Percentiles rank a stretch among this genome's conserved stretches.
Evolutionary conservation across 2,888 invertebrate species (phyloP).

Genomic region (Eupithecia insigniata): DNA sequence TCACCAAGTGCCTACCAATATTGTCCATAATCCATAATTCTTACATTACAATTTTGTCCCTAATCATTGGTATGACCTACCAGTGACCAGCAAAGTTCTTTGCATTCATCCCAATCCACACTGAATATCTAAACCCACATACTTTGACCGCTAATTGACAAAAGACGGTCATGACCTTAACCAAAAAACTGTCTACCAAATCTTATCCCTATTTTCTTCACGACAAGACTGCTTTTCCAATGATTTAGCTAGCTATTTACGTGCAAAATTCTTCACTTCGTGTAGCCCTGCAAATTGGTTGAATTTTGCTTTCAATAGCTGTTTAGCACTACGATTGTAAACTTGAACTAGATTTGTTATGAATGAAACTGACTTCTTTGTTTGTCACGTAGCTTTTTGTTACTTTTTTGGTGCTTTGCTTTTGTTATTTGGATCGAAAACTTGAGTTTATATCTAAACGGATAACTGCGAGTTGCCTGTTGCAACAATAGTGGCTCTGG

Average conservation of each 20-base stretch:
- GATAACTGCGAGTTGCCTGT: too few relatives aligned
- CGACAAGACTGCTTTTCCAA: constrained; percentile 1
- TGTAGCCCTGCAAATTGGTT: constrained; percentile 58
- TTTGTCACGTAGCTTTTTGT: constrained; percentile 29
- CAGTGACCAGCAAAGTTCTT: background rate
- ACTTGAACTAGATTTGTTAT: constrained; percentile 76
- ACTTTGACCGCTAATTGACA: constrained; percentile 22
- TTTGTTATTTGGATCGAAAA: background rate
- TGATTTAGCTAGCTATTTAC: background rate
- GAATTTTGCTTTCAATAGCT: constrained; percentile 54
- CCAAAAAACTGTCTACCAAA: constrained; percentile 18
- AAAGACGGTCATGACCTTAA: constrained; percentile 31
- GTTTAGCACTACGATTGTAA: constrained; percentile 55
- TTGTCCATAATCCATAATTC: too few relatives aligned
- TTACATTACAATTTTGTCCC: too few relatives aligned
- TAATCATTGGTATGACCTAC: too few relatives aligned
- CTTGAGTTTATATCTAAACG: too few relatives aligned
- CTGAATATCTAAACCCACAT: constrained; percentile 24
- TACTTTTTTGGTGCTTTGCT: background rate
- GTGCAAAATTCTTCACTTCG: constrained; percentile 31
- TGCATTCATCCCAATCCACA: background rate
- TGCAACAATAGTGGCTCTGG: too few relatives aligned
- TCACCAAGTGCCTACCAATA: too few relatives aligned
- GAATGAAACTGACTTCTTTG: constrained; percentile 61
- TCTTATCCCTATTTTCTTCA: constrained; percentile 9